These are phyloP conservation scores for Acronicta leporina DNA, from an alignment of 2,888 invertebrate species.

Conservation along the genomic window DNA sequence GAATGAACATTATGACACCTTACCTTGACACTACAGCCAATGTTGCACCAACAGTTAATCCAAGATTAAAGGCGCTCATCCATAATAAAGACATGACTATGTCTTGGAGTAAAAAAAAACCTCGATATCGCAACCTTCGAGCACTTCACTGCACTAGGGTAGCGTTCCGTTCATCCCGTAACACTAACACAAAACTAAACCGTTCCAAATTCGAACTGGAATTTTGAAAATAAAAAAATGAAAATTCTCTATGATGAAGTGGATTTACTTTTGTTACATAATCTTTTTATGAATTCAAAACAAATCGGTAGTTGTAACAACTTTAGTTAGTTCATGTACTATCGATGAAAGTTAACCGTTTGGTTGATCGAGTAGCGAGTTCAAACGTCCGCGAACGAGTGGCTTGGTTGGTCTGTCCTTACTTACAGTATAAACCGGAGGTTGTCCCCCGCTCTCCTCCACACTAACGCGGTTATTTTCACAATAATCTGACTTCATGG, in stretches of 20 bases:
- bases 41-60: conserved; percentile 90
- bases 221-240: conserved; percentile 1
- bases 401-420: conserved; percentile 63
- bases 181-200: conserved; percentile 58
- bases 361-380: conserved; percentile 59
- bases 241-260: conserved; percentile 14
- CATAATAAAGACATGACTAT: conserved; percentile 89
- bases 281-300: conserved; percentile 10
- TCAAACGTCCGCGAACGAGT: conserved; percentile 70
- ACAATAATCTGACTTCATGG: conserved; percentile 22
- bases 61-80: conserved; percentile 90
- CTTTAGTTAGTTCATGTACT: neutral
- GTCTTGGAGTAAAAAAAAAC: conserved; percentile 33
- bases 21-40: conserved; percentile 90
- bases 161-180: conserved; percentile 42
- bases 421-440: conserved; percentile 74
- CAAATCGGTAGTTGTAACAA: neutral
- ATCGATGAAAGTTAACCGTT: conserved; percentile 22
- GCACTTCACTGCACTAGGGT: conserved; percentile 33
- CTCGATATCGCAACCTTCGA: conserved; percentile 43
- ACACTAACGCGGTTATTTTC: conserved; percentile 26
- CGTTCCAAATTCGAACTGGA: conserved; percentile 40
- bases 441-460: conserved; percentile 68
- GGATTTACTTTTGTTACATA: conserved; percentile 13
- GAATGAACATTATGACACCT: conserved; percentile 43